phyloP scores from a whole-genome alignment of 2,113 vertebrate genomes.

The Notarius quadriscutis region DNA sequence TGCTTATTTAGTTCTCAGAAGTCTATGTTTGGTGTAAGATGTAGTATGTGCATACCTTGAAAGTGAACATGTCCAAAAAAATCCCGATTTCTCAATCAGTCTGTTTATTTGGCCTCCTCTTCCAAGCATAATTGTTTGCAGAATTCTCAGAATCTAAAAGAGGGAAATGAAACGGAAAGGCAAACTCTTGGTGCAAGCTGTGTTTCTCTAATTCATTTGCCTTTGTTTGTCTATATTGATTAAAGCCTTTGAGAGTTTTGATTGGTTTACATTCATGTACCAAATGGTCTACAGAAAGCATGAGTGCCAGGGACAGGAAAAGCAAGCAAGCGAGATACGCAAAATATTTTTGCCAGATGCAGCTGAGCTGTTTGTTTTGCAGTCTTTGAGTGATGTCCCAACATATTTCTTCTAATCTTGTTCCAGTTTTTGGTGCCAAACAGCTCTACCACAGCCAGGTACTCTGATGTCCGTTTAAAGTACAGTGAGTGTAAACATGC shows the following conservation, averaged over 20 bases:
- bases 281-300: conserved; percentile 23
- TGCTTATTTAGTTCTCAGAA: not conserved
- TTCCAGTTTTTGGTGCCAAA: conserved; percentile 42
- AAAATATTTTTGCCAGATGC: conserved; percentile 55
- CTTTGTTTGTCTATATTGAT: conserved; percentile 44
- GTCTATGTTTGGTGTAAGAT: not conserved
- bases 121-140: conserved; percentile 46
- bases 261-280: conserved; percentile 20
- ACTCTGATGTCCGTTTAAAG: conserved; percentile 37
- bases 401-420: conserved; percentile 50
- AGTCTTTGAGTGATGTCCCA: conserved; percentile 35
- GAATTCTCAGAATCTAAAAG: conserved; percentile 12
- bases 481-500: conserved; percentile 13
- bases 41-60: not conserved
- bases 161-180: not conserved
- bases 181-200: not conserved
- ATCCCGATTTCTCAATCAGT: conserved; percentile 26
- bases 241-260: conserved; percentile 43
- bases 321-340: conserved; percentile 14
- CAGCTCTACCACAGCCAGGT: conserved; percentile 44
- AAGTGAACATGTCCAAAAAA: conserved; percentile 8
- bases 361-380: conserved; percentile 41
- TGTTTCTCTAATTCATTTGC: conserved; percentile 40
- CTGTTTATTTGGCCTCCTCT: conserved; percentile 13
- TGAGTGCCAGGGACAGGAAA: conserved; percentile 9